Conservation (phyloP, 2,888 invertebrate species). For the Diarsia brunnea region DNA sequence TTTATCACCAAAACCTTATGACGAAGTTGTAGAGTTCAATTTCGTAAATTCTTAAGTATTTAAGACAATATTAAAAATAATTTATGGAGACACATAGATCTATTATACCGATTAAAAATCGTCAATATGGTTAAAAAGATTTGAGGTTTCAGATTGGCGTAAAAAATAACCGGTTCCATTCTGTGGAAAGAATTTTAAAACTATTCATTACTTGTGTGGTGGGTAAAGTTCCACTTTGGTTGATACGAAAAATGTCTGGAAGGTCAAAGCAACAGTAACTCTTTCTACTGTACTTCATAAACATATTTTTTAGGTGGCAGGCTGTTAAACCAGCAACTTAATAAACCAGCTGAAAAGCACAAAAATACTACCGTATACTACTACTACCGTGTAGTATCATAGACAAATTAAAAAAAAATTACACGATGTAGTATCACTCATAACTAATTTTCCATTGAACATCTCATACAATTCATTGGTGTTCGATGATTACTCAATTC, state of each 20-base stretch:
- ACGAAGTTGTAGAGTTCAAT: conserved; percentile 43
- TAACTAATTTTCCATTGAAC: neutral
- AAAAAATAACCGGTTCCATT: conserved; percentile 53
- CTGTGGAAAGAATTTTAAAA: conserved; percentile 36
- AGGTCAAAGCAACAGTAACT: neutral
- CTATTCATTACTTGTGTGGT: conserved; percentile 47
- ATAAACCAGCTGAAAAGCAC: neutral
- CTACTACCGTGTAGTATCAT: too few species aligned
- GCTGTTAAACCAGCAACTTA: neutral
- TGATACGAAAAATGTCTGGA: conserved; percentile 3
- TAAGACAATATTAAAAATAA: conserved; percentile 61
- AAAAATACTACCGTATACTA: neutral
- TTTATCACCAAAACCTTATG: conserved; percentile 46
- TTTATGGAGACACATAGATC: conserved; percentile 66
- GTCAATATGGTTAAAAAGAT: conserved; percentile 56
- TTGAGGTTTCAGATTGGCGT: conserved; percentile 50
- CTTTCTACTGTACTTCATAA: neutral
- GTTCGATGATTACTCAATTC: conserved; percentile 44
- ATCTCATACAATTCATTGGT: conserved; percentile 29
- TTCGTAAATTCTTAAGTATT: conserved; percentile 25
- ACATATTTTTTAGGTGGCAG: neutral
- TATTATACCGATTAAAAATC: conserved; percentile 65
- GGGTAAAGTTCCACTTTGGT: conserved; percentile 8
- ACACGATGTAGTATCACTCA: neutral
- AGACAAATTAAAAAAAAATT: neutral